A percentile compares a stretch with the other conserved stretches of the same genome.
These are phyloP conservation scores for Rhyzopertha dominica DNA, from an alignment of 1,140 invertebrate genomes.

Conservation along the genomic window DNA sequence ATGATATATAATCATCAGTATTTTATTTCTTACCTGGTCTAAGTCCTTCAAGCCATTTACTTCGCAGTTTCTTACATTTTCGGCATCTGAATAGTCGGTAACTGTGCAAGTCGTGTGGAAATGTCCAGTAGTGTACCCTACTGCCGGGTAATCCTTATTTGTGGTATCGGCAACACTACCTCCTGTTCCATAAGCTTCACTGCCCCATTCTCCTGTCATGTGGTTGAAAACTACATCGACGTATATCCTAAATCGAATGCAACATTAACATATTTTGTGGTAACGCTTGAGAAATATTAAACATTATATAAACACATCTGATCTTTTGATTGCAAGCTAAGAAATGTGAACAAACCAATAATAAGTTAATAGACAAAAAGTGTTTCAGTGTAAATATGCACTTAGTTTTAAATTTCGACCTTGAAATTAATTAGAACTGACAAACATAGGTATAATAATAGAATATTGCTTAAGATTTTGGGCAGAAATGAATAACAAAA, in stretches of 20 bases:
- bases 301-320: too few relatives aligned
- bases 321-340: too few relatives aligned
- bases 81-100: conserved; percentile 45
- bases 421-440: conserved; percentile 2
- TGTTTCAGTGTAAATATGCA: too few relatives aligned
- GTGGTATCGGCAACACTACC: conserved; percentile 53
- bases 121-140: conserved; percentile 53
- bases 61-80: conserved; percentile 66
- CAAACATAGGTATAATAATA: too few relatives aligned
- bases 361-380: too few relatives aligned
- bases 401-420: neutral
- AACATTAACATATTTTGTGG: too few relatives aligned
- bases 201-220: conserved; percentile 66
- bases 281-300: neutral
- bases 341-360: too few relatives aligned
- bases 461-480: too few relatives aligned
- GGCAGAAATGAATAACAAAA: too few relatives aligned
- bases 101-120: conserved; percentile 56
- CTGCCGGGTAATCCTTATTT: conserved; percentile 51
- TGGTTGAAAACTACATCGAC: conserved; percentile 85
- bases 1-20: neutral
- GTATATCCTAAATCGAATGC: conserved; percentile 60
- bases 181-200: conserved; percentile 54
- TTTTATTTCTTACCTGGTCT: conserved; percentile 48
- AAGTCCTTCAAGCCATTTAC: conserved; percentile 69